Evolutionary conservation across 1,140 invertebrate species (phyloP).

Genomic region (Mesaphorura yosii): DNA sequence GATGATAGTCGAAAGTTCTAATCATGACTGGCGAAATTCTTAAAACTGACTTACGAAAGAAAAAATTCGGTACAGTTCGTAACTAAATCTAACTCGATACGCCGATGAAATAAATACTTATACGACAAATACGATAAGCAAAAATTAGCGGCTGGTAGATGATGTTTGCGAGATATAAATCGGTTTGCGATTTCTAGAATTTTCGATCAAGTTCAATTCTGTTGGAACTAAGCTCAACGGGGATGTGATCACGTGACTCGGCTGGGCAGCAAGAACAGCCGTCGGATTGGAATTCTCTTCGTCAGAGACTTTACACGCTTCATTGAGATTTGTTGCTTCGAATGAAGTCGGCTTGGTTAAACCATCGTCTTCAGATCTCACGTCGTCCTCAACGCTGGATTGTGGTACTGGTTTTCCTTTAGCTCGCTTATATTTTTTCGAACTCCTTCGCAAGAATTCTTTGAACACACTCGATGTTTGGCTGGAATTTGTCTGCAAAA

Average conservation of each 20-base stretch:
- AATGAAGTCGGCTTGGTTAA: no score
- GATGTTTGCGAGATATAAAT: constrained; percentile 30
- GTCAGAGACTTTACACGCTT: background rate
- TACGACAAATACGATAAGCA: no score
- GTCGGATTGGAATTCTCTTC: background rate
- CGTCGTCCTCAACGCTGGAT: constrained; percentile 4
- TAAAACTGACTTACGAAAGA: no score
- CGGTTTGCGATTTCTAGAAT: constrained; percentile 29
- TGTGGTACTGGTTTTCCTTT: constrained; percentile 15
- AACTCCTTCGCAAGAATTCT: constrained; percentile 28
- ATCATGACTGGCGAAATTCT: no score
- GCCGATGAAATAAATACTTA: no score
- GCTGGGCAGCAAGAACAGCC: background rate
- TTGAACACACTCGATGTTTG: constrained; percentile 28
- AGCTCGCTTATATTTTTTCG: constrained; percentile 28
- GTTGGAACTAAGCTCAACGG: constrained; percentile 29
- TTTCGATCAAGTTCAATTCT: constrained; percentile 23
- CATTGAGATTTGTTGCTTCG: background rate
- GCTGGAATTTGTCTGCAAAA: constrained; percentile 28
- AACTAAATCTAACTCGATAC: no score
- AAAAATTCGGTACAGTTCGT: no score
- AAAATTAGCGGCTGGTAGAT: no score
- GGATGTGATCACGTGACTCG: constrained; percentile 8
- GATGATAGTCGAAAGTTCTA: no score
- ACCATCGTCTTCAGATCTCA: no score